A percentile compares a stretch with the other conserved stretches of the same genome.
Conservation (phyloP, 1,140 invertebrate genomes). For the Papilio helenus region DNA sequence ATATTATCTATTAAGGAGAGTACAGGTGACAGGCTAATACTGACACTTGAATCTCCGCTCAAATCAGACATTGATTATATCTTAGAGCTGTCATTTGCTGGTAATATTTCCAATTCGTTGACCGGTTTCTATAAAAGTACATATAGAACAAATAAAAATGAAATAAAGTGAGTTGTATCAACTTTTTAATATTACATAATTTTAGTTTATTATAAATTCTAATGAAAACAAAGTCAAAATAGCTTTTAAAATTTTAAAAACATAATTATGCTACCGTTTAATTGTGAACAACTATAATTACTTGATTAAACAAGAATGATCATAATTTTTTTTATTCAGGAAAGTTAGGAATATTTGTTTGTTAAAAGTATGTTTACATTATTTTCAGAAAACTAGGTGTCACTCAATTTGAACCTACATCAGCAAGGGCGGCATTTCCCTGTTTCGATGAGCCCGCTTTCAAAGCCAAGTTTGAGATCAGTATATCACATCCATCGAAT, state of each 20-base stretch:
- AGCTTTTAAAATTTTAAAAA: too few species aligned
- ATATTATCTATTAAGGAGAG: constrained; percentile 58
- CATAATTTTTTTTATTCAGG: constrained; percentile 38
- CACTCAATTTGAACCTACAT: constrained; percentile 88
- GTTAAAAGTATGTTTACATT: neutral
- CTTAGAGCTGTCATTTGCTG: constrained; percentile 82
- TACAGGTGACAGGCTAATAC: constrained; percentile 63
- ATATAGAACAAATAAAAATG: constrained; percentile 83
- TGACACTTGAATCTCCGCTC: constrained; percentile 64
- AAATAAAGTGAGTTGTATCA: constrained; percentile 66
- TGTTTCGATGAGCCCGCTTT: constrained; percentile 91
- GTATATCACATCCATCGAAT: constrained; percentile 83
- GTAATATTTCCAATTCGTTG: constrained; percentile 84
- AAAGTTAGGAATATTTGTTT: neutral
- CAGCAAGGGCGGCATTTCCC: constrained; percentile 87
- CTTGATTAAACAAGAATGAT: neutral
- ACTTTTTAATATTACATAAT: neutral
- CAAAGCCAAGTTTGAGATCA: constrained; percentile 89
- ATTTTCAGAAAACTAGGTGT: constrained; percentile 83
- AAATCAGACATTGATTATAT: constrained; percentile 68
- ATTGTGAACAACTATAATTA: too few species aligned
- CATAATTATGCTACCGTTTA: too few species aligned
- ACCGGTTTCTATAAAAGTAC: constrained; percentile 93
- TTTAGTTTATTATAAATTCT: too few species aligned
- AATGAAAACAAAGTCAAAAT: too few species aligned